A percentile compares a stretch with the other conserved stretches of the same genome.
Evolutionary conservation across 1,140 invertebrate genomes (phyloP).

Genomic region (Asobara japonica): DNA sequence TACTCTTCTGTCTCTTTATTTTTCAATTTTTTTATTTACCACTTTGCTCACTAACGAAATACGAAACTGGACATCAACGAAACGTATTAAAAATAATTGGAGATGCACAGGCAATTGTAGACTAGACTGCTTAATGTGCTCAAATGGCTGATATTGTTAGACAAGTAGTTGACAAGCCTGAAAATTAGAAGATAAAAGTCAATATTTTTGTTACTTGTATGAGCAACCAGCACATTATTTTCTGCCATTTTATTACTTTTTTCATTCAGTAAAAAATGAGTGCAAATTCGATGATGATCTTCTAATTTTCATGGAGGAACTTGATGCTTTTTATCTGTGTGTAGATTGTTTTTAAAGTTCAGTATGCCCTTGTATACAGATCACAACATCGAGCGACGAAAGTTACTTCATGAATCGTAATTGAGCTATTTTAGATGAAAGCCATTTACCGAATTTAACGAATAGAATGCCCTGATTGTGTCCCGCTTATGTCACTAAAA

Average conservation of each 20-base stretch:
- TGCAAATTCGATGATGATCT: no score
- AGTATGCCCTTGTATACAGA: constrained; percentile 29
- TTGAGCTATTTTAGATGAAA: neutral
- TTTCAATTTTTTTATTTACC: neutral
- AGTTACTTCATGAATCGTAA: constrained; percentile 25
- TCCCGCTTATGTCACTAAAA: neutral
- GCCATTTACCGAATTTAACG: neutral
- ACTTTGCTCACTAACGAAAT: neutral
- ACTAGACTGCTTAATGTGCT: constrained; percentile 2
- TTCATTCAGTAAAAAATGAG: no score
- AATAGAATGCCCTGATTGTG: neutral
- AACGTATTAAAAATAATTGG: neutral
- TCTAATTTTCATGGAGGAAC: neutral
- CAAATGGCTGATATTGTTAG: neutral
- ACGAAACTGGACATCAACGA: constrained; percentile 3
- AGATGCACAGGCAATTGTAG: constrained; percentile 10
- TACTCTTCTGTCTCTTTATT: constrained; percentile 21
- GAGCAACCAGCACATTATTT: no score
- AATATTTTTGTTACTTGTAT: no score
- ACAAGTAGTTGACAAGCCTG: neutral
- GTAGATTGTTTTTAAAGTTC: neutral
- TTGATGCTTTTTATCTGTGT: no score
- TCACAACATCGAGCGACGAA: constrained; percentile 31
- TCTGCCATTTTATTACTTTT: no score
- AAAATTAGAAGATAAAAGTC: neutral